phyloP scores from a whole-genome alignment of 2,888 invertebrate species.

The Morinoia aosen region DNA sequence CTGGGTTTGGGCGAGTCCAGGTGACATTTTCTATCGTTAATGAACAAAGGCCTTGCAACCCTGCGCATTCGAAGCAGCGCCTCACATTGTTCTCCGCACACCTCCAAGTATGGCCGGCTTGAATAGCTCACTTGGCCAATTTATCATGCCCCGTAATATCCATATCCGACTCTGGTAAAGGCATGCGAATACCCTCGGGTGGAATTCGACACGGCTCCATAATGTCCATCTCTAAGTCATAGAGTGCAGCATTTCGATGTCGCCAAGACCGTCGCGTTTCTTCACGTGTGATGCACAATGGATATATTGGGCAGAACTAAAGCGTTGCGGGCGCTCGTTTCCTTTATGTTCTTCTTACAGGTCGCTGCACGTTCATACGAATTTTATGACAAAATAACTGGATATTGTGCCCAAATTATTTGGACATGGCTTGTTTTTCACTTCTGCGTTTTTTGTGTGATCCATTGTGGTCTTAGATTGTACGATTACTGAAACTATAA shows the following conservation, averaged over 20 bases:
- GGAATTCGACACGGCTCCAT: slow-evolving; percentile 25
- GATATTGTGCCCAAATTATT: slow-evolving; percentile 3
- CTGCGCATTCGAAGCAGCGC: slow-evolving; percentile 19
- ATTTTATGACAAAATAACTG: slow-evolving; percentile 48
- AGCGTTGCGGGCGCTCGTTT: slow-evolving; percentile 43
- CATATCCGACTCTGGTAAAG: slow-evolving; percentile 31
- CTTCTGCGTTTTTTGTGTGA: neutral
- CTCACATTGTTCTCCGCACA: slow-evolving; percentile 31
- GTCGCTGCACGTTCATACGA: neutral
- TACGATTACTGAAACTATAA: neutral
- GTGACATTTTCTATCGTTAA: slow-evolving; percentile 40
- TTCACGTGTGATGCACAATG: slow-evolving; percentile 44
- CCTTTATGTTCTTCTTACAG: slow-evolving; percentile 43
- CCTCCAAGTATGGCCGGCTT: slow-evolving; percentile 14
- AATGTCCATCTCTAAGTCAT: slow-evolving; percentile 48
- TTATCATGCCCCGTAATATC: slow-evolving; percentile 51
- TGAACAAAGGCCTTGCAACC: slow-evolving; percentile 49
- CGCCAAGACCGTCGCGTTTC: slow-evolving; percentile 35
- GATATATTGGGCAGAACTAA: slow-evolving; percentile 47
- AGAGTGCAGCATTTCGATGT: slow-evolving; percentile 38
- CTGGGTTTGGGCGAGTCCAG: neutral
- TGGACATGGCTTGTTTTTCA: slow-evolving; percentile 36
- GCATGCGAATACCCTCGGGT: slow-evolving; percentile 48
- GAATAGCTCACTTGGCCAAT: slow-evolving; percentile 50
- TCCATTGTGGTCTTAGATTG: neutral